Base-by-base conservation (phyloP, 2,113 vertebrate species). In the Leptobrachium leishanense region DNA sequence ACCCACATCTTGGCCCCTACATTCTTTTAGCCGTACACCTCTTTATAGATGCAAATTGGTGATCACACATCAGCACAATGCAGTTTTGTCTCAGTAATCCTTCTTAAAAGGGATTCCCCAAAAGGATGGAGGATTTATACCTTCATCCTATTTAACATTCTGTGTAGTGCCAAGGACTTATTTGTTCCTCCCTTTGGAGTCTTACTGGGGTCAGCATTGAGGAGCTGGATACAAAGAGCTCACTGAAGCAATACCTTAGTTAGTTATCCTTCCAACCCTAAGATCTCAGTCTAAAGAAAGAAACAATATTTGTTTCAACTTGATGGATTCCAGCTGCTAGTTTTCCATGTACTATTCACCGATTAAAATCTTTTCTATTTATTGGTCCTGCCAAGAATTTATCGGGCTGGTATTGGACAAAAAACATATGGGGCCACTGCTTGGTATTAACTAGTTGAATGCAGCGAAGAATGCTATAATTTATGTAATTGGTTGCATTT, bases 121-220 rank as follows among this genome's bases (percentile, higher is more conserved):
- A 68, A 71, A 73, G 77, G 77, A 79, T 2, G 11, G 53, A 63
- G 11, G 74, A 73, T 55, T 80, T 63, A 67, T 68, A 64, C 68
- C 54, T 83, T 69, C 73, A 75, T 80, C 68, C 77, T 80, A 55
- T 76, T 76, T 83, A 75, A 68, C 68, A 80, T 72, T 83, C 81
- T 70, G 75, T 74, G 70, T 82, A 74, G 67, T 78, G 76, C 75
- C 72, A 77, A 77, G n/a, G 65, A 82, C 70, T 74, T 77, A 78
- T 77, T 70, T 69, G 70, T 72, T 82, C 43, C 75, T 77, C 75
- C 63, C 44, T 54, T 54, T 64, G 78, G 78, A 81, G 78, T 65
- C 78, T 44, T 68, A 81, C 68, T 31, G 12, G 63, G 79, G 74
- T 72, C 77, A 76, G 77, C 72, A 72, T 68, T 79, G 77, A 82